Percentiles rank a stretch among this genome's conserved stretches.
phyloP scores from a whole-genome alignment of 2,797 vertebrate species.

The Champsocephalus esox region DNA sequence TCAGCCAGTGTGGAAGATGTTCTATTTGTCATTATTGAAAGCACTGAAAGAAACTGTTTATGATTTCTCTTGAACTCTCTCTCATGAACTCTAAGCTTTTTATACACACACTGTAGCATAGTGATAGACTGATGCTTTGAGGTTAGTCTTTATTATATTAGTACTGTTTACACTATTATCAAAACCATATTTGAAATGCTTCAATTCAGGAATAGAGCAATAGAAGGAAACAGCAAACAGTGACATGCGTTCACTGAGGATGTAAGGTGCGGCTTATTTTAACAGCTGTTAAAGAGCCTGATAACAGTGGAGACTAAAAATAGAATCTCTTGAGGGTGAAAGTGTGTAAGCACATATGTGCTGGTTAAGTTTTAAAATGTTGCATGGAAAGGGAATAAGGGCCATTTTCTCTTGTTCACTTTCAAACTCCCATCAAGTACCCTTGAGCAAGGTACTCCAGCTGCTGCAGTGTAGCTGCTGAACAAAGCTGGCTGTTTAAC shows the following conservation, averaged over 20 bases:
- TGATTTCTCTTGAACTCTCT: too few species aligned
- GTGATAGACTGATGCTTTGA: not conserved
- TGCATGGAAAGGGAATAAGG: not conserved
- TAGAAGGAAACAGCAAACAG: not conserved
- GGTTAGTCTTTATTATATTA: not conserved
- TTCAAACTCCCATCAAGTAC: slow-evolving; percentile 21
- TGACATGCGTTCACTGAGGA: not conserved
- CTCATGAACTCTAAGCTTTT: not conserved
- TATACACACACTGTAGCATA: not conserved
- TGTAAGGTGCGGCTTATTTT: slow-evolving; percentile 20
- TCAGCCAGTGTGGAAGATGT: not conserved
- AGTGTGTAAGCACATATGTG: slow-evolving; percentile 2
- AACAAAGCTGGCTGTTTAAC: slow-evolving; percentile 15
- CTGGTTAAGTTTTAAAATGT: not conserved
- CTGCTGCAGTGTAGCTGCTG: slow-evolving; percentile 14
- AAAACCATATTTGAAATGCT: not conserved
- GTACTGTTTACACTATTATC: not conserved
- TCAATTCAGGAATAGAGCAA: not conserved
- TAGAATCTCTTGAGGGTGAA: slow-evolving; percentile 17
- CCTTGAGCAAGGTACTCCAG: slow-evolving; percentile 34
- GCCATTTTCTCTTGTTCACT: slow-evolving; percentile 19
- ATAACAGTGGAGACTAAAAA: slow-evolving; percentile 9
- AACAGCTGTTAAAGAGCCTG: slow-evolving; percentile 4
- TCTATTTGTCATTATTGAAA: not conserved
- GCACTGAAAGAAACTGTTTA: too few species aligned